These are phyloP conservation scores for Xestia sexstrigata DNA, from an alignment of 2,888 invertebrate genomes.

Conservation along the genomic window DNA sequence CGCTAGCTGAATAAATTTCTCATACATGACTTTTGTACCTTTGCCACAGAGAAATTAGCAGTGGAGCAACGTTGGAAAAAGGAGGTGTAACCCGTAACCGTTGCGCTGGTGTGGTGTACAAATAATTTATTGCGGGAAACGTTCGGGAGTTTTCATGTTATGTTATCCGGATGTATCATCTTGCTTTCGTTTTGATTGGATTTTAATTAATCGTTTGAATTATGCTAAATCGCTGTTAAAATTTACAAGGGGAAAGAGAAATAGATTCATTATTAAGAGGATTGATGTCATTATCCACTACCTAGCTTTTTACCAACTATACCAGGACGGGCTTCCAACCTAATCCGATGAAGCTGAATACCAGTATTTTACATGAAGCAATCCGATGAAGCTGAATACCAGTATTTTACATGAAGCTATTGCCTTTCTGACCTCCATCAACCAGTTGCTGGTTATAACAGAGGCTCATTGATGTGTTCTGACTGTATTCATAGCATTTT, in stretches of 20 bases:
- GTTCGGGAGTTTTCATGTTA: conserved; percentile 17
- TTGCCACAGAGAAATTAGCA: conserved; percentile 59
- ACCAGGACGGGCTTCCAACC: not conserved
- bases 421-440: not conserved
- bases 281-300: not conserved
- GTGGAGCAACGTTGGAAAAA: conserved; percentile 38
- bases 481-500: not conserved
- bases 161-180: not conserved
- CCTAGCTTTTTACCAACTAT: not conserved
- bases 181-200: not conserved
- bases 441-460: not conserved
- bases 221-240: not conserved
- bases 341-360: not conserved
- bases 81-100: conserved; percentile 28
- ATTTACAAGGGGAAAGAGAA: too few species aligned
- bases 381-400: not conserved
- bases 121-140: conserved; percentile 43
- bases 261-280: not conserved
- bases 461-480: not conserved
- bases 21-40: conserved; percentile 79
- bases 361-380: not conserved
- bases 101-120: conserved; percentile 32
- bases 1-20: conserved; percentile 79
- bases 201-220: not conserved
- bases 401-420: not conserved